Evolutionary conservation across 2,888 invertebrate genomes (phyloP).

Genomic region (Apotomis turbidana): DNA sequence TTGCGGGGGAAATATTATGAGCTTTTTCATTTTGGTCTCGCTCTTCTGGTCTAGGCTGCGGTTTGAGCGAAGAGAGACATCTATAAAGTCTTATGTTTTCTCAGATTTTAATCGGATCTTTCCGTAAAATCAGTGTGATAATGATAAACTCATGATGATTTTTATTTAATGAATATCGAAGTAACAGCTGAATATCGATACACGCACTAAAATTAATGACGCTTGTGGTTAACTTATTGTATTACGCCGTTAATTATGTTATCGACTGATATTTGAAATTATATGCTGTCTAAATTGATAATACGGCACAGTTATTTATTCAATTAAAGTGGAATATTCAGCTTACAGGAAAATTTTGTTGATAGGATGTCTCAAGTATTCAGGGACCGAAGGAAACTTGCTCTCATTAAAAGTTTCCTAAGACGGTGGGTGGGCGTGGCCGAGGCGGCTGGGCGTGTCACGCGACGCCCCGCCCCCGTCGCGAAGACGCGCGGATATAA

Average conservation of each 20-base stretch:
- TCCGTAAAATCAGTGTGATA: not conserved
- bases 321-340: not conserved
- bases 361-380: not conserved
- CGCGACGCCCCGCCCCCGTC: conserved; percentile 66
- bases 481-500: conserved; percentile 71
- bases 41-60: conserved; percentile 58
- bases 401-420: conserved; percentile 26
- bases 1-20: conserved; percentile 79
- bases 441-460: conserved; percentile 65
- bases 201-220: conserved; percentile 51
- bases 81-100: conserved; percentile 50
- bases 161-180: not conserved
- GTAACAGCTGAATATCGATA: not conserved
- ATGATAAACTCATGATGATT: not conserved
- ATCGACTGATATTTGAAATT: conserved; percentile 52
- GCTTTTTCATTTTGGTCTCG: conserved; percentile 76
- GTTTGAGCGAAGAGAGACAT: conserved; percentile 59
- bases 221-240: conserved; percentile 55
- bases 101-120: not conserved
- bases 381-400: not conserved
- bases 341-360: not conserved
- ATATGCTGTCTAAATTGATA: conserved; percentile 43
- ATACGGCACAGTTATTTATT: not conserved
- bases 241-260: conserved; percentile 42
- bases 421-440: conserved; percentile 64